A percentile compares a stretch with the other conserved stretches of the same genome.
Evolutionary conservation across 2,797 vertebrate genomes (phyloP).

Genomic region (Clarias fuscus): DNA sequence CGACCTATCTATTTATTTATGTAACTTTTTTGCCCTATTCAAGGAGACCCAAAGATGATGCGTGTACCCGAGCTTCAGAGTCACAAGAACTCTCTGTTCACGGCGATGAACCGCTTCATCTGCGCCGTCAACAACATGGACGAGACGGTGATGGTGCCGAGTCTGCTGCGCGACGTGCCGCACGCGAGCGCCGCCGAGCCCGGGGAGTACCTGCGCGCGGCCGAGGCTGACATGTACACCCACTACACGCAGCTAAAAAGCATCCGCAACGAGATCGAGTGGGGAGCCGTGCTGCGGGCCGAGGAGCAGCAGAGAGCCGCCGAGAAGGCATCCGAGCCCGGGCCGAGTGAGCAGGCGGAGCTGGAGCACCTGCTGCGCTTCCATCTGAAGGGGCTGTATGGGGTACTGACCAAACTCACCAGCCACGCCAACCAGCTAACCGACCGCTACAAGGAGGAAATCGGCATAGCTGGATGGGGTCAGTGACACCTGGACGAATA

Average conservation of each 20-base stretch:
- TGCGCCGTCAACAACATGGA: constrained; percentile 90
- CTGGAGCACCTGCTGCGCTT: constrained; percentile 92
- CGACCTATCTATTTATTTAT: background rate
- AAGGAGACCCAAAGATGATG: constrained; percentile 75
- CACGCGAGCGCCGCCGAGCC: constrained; percentile 69
- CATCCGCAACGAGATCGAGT: constrained; percentile 87
- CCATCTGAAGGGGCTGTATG: constrained; percentile 91
- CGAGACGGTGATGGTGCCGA: constrained; percentile 89
- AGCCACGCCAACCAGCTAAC: constrained; percentile 90
- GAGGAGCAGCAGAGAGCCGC: constrained; percentile 75
- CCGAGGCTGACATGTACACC: constrained; percentile 82
- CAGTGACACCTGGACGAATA: constrained; percentile 77
- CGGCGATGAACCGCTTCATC: constrained; percentile 88
- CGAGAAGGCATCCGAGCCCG: constrained; percentile 71
- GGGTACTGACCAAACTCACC: constrained; percentile 91
- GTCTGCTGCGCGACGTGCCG: constrained; percentile 83
- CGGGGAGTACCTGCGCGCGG: constrained; percentile 69
- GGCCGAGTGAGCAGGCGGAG: constrained; percentile 69
- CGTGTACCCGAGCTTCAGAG: constrained; percentile 83
- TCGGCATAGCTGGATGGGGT: constrained; percentile 89
- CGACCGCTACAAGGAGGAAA: constrained; percentile 93
- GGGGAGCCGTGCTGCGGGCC: constrained; percentile 82
- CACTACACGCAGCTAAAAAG: constrained; percentile 85
- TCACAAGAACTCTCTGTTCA: constrained; percentile 93
- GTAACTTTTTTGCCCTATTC: background rate